These are phyloP conservation scores for Phlogophora meticulosa DNA, from an alignment of 2,888 invertebrate genomes.

Conservation along the genomic window DNA sequence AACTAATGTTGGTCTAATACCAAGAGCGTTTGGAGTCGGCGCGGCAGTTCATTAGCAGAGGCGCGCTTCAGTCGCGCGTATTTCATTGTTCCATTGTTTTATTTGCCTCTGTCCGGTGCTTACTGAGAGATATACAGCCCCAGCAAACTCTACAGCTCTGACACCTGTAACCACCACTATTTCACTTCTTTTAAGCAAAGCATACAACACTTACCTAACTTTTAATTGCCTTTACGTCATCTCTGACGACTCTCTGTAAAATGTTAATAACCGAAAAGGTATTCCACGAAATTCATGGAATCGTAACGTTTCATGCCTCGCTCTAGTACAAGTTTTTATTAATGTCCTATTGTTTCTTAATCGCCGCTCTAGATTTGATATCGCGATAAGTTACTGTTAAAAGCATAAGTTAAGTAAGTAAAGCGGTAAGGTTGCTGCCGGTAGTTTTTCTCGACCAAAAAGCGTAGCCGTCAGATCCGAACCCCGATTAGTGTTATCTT, in stretches of 20 bases:
- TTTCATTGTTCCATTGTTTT: constrained; percentile 85
- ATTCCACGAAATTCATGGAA: constrained; percentile 73
- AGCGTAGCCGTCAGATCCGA: constrained; percentile 81
- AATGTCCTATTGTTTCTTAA: constrained; percentile 89
- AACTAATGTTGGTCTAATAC: constrained; percentile 72
- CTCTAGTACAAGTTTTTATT: constrained; percentile 85
- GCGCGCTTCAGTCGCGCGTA: constrained; percentile 79
- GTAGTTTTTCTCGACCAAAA: constrained; percentile 81
- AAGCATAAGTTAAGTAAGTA: constrained; percentile 83
- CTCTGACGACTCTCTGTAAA: constrained; percentile 27
- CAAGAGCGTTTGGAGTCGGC: constrained; percentile 71
- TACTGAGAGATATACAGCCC: constrained; percentile 79
- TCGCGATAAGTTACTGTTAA: constrained; percentile 86
- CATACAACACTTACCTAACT: constrained; percentile 40
- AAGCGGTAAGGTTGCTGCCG: constrained; percentile 80
- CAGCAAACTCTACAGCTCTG: constrained; percentile 63
- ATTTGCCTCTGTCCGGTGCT: constrained; percentile 79
- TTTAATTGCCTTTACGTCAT: constrained; percentile 59
- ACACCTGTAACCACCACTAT: constrained; percentile 74
- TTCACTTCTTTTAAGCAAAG: constrained; percentile 63
- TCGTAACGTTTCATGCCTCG: constrained; percentile 84
- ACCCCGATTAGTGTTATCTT: constrained; percentile 82
- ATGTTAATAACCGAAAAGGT: constrained; percentile 52
- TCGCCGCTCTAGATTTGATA: constrained; percentile 85
- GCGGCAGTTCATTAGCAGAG: constrained; percentile 80